Conservation (phyloP, 2,888 invertebrate species). For the Sphaerophoria taeniata region DNA sequence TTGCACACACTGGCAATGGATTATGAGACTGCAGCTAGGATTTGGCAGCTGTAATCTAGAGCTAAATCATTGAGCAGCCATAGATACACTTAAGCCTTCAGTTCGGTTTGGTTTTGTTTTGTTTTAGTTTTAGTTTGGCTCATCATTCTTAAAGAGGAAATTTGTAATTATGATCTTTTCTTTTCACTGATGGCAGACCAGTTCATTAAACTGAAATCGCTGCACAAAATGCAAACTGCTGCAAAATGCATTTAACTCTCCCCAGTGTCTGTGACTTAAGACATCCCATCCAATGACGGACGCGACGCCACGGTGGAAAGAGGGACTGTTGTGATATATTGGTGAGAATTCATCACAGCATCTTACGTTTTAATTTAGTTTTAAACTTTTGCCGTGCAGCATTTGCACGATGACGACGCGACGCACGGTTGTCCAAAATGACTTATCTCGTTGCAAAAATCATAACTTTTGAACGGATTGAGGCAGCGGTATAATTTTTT, state of each 20-base stretch:
- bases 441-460: too few relatives aligned
- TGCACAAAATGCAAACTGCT: slow-evolving; percentile 33
- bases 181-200: slow-evolving; percentile 54
- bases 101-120: background rate
- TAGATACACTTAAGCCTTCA: slow-evolving; percentile 14
- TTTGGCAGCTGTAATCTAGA: slow-evolving; percentile 74
- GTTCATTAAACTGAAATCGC: slow-evolving; percentile 70
- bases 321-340: slow-evolving; percentile 67
- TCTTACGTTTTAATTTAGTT: slow-evolving; percentile 75
- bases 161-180: slow-evolving; percentile 74
- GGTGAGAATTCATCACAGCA: slow-evolving; percentile 69
- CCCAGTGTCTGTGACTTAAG: background rate
- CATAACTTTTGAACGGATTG: too few relatives aligned
- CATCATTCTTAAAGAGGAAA: slow-evolving; percentile 66
- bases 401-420: too few relatives aligned
- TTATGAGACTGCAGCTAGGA: slow-evolving; percentile 21
- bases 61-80: slow-evolving; percentile 66
- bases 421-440: too few relatives aligned
- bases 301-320: background rate
- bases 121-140: slow-evolving; percentile 14
- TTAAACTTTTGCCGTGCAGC: slow-evolving; percentile 66
- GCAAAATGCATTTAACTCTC: slow-evolving; percentile 33
- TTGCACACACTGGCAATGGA: slow-evolving; percentile 57
- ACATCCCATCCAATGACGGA: too few relatives aligned
- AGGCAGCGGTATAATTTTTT: too few relatives aligned